Evolutionary conservation across 2,888 invertebrate species (phyloP).

Genomic region (Anodontia alba): DNA sequence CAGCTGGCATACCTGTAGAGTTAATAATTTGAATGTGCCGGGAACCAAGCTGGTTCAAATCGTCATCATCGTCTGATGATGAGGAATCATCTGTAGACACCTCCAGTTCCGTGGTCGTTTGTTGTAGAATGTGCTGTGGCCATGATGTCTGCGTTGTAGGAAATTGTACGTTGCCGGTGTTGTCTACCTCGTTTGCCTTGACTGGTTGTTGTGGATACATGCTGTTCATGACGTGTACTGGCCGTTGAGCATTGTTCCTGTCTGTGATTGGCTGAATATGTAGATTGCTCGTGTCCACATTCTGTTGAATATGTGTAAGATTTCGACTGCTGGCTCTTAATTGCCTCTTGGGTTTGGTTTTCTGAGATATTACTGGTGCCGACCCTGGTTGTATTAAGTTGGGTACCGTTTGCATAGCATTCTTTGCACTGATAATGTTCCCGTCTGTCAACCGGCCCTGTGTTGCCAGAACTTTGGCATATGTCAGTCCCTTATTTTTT

Average conservation of each 20-base stretch:
- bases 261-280: background rate
- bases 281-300: background rate
- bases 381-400: too few species aligned
- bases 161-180: background rate
- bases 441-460: too few species aligned
- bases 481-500: too few species aligned
- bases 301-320: background rate
- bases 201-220: background rate
- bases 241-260: background rate
- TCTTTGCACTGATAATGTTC: too few species aligned
- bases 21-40: background rate
- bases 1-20: background rate
- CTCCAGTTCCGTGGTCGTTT: background rate
- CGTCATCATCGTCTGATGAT: background rate
- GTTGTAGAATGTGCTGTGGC: background rate
- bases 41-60: background rate
- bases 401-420: too few species aligned
- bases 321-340: background rate
- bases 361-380: too few species aligned
- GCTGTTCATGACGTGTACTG: background rate
- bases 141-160: background rate
- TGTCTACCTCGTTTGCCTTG: background rate
- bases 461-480: too few species aligned
- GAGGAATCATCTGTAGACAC: background rate
- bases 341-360: background rate